These are phyloP conservation scores for Psilopsiagon aymara DNA, from an alignment of 2,113 vertebrate genomes.

Conservation along the genomic window DNA sequence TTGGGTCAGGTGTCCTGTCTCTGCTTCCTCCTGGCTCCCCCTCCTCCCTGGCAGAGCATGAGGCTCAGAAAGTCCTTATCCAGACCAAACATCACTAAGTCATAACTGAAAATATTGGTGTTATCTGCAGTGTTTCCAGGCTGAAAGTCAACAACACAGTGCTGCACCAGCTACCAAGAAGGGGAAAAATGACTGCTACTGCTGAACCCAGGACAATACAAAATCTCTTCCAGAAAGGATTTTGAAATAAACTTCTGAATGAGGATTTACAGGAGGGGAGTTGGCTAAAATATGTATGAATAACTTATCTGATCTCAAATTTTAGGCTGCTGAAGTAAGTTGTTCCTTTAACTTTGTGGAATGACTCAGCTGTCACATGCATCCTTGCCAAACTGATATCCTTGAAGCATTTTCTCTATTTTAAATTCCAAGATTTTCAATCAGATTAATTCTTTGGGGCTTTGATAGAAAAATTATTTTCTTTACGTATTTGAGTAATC, in stretches of 20 bases:
- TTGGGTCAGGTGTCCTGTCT: too few species aligned
- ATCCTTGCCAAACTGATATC: background rate
- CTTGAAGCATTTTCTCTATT: background rate
- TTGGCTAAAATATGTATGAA: background rate
- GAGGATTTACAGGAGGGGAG: background rate
- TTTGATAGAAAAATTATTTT: background rate
- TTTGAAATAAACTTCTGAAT: background rate
- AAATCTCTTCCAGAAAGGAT: background rate
- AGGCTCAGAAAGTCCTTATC: too few species aligned
- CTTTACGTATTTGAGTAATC: background rate
- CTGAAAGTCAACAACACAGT: too few species aligned
- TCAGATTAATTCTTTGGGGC: background rate
- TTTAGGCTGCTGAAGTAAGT: background rate
- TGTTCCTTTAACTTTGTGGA: background rate
- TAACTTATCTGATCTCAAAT: background rate
- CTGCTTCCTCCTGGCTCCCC: too few species aligned
- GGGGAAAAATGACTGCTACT: too few species aligned
- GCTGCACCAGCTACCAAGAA: too few species aligned
- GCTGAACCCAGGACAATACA: background rate
- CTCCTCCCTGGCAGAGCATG: too few species aligned
- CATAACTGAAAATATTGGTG: too few species aligned
- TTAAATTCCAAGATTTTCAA: background rate
- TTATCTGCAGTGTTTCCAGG: too few species aligned
- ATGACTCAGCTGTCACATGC: background rate
- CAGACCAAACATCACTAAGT: too few species aligned